Evolutionary conservation across 2,888 invertebrate genomes (phyloP).

Genomic region (Ochlodes sylvanus): DNA sequence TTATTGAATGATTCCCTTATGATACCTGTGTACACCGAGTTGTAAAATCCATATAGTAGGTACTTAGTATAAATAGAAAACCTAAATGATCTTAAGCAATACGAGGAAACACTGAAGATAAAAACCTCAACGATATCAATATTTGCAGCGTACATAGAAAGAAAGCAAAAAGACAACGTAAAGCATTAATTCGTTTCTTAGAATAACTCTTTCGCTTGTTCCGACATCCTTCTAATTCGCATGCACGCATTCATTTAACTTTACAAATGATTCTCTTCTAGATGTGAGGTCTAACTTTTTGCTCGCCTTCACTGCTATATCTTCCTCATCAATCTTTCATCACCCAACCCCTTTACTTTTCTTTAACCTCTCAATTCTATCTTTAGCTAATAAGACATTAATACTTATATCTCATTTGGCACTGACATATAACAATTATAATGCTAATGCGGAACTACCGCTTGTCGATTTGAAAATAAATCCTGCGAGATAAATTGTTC

Average conservation of each 20-base stretch:
- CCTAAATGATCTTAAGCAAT: neutral
- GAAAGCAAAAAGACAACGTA: neutral
- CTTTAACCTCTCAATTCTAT: slow-evolving; percentile 11
- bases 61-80: too few relatives aligned
- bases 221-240: slow-evolving; percentile 27
- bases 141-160: neutral
- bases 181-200: slow-evolving; percentile 19
- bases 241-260: slow-evolving; percentile 32
- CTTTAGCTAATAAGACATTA: slow-evolving; percentile 24
- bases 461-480: slow-evolving; percentile 15
- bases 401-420: slow-evolving; percentile 16
- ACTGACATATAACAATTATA: slow-evolving; percentile 24
- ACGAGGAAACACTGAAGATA: neutral
- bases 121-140: neutral
- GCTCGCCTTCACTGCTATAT: slow-evolving; percentile 4
- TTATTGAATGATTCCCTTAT: too few relatives aligned
- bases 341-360: slow-evolving; percentile 19
- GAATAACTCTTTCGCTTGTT: slow-evolving; percentile 14
- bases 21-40: too few relatives aligned
- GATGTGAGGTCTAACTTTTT: slow-evolving; percentile 30
- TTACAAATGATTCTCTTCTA: slow-evolving; percentile 24
- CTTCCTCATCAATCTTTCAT: slow-evolving; percentile 26
- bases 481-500: slow-evolving; percentile 12
- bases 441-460: slow-evolving; percentile 14
- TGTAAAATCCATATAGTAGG: too few relatives aligned